These are phyloP conservation scores for Brachymystax lenok DNA, from an alignment of 2,797 vertebrate genomes.

Conservation along the genomic window DNA sequence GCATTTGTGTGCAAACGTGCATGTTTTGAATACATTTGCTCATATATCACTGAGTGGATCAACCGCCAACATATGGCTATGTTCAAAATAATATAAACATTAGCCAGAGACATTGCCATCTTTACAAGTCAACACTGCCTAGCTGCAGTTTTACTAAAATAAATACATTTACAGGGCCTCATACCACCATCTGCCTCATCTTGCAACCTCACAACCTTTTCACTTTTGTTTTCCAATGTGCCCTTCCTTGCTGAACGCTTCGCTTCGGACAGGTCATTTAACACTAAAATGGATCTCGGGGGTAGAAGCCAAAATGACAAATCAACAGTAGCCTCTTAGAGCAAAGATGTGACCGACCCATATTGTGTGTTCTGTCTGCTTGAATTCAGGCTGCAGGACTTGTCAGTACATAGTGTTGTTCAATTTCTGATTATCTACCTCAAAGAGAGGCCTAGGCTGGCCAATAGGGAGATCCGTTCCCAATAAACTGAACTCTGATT, in stretches of 20 bases:
- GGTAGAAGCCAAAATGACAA: constrained; percentile 46
- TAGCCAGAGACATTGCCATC: not conserved
- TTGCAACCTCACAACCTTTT: constrained; percentile 44
- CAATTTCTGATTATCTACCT: constrained; percentile 15
- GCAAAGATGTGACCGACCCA: constrained; percentile 27
- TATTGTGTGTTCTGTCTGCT: constrained; percentile 5
- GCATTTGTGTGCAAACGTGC: not conserved
- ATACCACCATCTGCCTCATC: constrained; percentile 37
- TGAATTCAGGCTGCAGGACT: constrained; percentile 21
- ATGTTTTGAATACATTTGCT: not conserved
- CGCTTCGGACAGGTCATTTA: constrained; percentile 46
- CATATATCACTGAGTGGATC: not conserved
- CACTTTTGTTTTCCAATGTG: constrained; percentile 41
- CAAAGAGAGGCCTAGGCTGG: constrained; percentile 17
- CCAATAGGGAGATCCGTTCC: not conserved
- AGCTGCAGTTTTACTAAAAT: constrained; percentile 29
- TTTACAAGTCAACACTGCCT: too few relatives aligned
- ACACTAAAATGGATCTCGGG: constrained; percentile 48
- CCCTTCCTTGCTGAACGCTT: constrained; percentile 35
- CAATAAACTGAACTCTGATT: constrained; percentile 8
- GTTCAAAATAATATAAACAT: not conserved
- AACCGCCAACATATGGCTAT: not conserved
- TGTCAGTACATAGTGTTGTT: constrained; percentile 6
- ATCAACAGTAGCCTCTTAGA: constrained; percentile 36
- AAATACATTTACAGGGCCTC: constrained; percentile 9